Evolutionary conservation across 2,113 vertebrate genomes (phyloP).

Genomic region (Apodemus sylvaticus): DNA sequence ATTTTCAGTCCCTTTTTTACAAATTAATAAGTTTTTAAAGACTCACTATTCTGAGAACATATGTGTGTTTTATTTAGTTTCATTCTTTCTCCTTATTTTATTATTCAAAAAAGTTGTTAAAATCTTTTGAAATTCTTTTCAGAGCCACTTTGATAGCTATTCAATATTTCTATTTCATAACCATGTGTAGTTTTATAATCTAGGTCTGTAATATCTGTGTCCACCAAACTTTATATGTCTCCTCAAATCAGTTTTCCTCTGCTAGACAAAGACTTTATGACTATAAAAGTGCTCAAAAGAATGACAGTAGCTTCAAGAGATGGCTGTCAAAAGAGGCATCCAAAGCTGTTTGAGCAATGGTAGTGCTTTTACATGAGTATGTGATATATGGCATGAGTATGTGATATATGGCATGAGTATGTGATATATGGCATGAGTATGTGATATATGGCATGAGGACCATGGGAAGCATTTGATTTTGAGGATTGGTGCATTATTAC

Average conservation of each 20-base stretch:
- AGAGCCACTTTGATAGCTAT: not conserved
- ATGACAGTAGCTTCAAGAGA: not conserved
- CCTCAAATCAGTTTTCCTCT: not conserved
- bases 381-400: not conserved
- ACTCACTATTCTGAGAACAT: not conserved
- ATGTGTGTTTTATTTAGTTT: not conserved
- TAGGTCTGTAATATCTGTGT: not conserved
- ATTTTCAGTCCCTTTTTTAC: not conserved
- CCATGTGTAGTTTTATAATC: slow-evolving; percentile 9
- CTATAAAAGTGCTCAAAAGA: not conserved
- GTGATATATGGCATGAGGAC: not conserved
- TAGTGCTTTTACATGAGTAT: not conserved
- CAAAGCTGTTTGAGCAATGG: not conserved
- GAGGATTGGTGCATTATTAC: not conserved
- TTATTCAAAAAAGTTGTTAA: not conserved
- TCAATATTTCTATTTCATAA: slow-evolving; percentile 23
- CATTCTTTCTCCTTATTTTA: not conserved
- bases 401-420: not conserved
- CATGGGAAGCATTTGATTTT: slow-evolving; percentile 42
- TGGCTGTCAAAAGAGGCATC: not conserved
- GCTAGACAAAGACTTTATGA: not conserved
- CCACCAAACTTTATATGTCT: not conserved
- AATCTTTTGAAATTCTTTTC: slow-evolving; percentile 7
- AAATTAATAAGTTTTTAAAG: not conserved
- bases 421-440: not conserved